Conservation (phyloP, 1,140 invertebrate genomes). For the Drosophila subobscura region DNA sequence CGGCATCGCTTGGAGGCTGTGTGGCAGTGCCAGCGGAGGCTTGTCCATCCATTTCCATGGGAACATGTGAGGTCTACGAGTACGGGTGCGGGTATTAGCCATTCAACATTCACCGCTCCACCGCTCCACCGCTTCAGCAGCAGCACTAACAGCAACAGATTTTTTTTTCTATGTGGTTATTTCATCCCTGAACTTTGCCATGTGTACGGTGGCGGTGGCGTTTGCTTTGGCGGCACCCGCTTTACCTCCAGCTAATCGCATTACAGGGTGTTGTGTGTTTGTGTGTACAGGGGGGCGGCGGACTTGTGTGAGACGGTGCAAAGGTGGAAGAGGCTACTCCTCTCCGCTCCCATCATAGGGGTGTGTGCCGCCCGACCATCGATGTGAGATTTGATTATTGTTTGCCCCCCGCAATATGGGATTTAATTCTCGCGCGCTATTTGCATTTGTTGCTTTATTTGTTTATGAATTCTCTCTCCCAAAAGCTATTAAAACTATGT, state of each 20-base stretch:
- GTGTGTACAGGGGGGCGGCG: conserved; percentile 16
- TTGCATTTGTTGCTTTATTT: conserved; percentile 22
- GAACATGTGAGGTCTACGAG: too few species aligned
- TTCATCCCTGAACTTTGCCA: conserved; percentile 46
- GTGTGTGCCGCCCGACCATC: too few species aligned
- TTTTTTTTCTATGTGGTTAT: conserved; percentile 13
- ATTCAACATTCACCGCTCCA: conserved; percentile 58
- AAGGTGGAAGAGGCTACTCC: too few species aligned
- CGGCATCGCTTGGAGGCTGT: too few species aligned
- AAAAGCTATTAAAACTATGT: conserved; percentile 59
- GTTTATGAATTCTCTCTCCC: conserved; percentile 22
- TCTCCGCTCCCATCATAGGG: too few species aligned
- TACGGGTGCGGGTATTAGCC: conserved; percentile 35
- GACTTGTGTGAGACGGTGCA: conserved; percentile 28
- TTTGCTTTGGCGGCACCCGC: not conserved
- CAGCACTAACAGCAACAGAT: conserved; percentile 3
- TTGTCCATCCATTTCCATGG: too few species aligned
- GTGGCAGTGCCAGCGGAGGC: too few species aligned
- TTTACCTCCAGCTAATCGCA: conserved; percentile 37
- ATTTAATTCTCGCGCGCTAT: conserved; percentile 11
- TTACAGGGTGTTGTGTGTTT: conserved; percentile 45
- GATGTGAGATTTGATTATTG: conserved; percentile 11
- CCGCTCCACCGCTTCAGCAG: not conserved
- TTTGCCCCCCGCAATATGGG: conserved; percentile 22
- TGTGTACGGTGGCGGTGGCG: conserved; percentile 4